Base-by-base conservation (phyloP, 2,888 invertebrate genomes). In the Hofmannophila pseudospretella region DNA sequence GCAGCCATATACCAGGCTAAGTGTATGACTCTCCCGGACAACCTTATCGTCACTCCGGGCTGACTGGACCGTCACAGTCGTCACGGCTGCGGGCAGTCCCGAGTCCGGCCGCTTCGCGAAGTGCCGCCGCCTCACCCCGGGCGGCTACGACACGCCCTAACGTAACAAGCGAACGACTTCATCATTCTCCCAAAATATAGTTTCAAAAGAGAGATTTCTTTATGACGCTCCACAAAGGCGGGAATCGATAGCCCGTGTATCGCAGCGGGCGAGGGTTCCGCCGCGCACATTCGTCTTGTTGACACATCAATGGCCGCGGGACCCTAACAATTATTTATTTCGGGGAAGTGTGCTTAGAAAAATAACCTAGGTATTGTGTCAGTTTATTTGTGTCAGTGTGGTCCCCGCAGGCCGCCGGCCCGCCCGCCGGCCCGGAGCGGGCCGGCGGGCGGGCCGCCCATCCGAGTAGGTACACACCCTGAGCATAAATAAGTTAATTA, bases 301-400 rank as follows among this genome's bases (percentile, higher is more conserved):
- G 71, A 67, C 72, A 64, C 67, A 54, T 70, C 69, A 62, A 68
- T 66, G 42, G 42, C 29, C 14, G 13, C 25, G 31, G 46, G 56
- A 42, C 33, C 36, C 45, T 50, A 39, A 49, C 64, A 62, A 69
- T 68, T 66, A 70, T 70, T 68, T 67, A 68, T 58, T 54, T 50
- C 39, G 49, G 42, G 35, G 49, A 27, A 33, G 31, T 20, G 30
- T 19, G 32, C 26, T 36, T 19, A 14, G 31, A 34, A 31, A 22
- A 32, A 39, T 34, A 39, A 30, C 36, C 34, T 30, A 38, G 30
- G 30, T 19, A 34, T 25, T 31, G 29, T 35, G 13, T 4, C 11
- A 13, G 32, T 19, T 20, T 20, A 31, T 19, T 38, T 29, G 23
- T 32, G 8, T 10, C 12, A 5, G 11, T 29, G n/a, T n/a, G n/a